Conservation (phyloP, 2,888 invertebrate genomes). For the Meganola albula region DNA sequence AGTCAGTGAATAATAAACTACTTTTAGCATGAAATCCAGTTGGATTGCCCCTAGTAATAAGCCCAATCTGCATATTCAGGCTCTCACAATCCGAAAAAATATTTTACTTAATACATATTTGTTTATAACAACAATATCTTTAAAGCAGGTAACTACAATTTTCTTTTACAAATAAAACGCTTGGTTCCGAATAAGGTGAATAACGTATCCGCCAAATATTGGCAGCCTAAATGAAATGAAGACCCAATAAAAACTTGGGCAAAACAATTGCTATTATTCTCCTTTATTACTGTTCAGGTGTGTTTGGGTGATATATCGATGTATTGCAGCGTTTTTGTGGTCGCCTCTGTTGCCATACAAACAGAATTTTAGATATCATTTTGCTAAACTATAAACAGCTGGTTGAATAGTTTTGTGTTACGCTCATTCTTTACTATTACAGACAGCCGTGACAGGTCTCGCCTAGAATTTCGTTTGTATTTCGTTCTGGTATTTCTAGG, state of each 20-base stretch:
- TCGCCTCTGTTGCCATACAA: constrained; percentile 35
- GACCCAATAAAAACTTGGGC: constrained; percentile 63
- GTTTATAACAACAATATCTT: no score
- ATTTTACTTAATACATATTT: no score
- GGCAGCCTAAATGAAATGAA: constrained; percentile 46
- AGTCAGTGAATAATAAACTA: no score
- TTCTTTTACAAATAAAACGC: no score
- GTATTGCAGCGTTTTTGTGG: constrained; percentile 58
- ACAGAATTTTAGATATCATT: constrained; percentile 39
- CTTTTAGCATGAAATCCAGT: no score
- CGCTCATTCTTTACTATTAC: constrained; percentile 4
- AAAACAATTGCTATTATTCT: constrained; percentile 68
- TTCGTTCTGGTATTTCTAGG: no score
- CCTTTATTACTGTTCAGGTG: constrained; percentile 72
- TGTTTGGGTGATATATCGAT: constrained; percentile 62
- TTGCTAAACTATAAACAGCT: constrained; percentile 12
- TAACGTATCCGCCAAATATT: constrained; percentile 26
- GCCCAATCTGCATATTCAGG: no score
- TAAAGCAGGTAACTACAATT: no score
- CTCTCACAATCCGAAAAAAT: no score
- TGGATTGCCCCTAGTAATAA: no score
- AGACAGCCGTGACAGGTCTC: constrained; percentile 1
- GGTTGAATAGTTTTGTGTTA: constrained; percentile 6
- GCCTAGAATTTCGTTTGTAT: neutral
- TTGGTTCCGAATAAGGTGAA: constrained; percentile 19